These are phyloP conservation scores for Leucoptera coffeella DNA, from an alignment of 2,888 invertebrate genomes.

Conservation along the genomic window DNA sequence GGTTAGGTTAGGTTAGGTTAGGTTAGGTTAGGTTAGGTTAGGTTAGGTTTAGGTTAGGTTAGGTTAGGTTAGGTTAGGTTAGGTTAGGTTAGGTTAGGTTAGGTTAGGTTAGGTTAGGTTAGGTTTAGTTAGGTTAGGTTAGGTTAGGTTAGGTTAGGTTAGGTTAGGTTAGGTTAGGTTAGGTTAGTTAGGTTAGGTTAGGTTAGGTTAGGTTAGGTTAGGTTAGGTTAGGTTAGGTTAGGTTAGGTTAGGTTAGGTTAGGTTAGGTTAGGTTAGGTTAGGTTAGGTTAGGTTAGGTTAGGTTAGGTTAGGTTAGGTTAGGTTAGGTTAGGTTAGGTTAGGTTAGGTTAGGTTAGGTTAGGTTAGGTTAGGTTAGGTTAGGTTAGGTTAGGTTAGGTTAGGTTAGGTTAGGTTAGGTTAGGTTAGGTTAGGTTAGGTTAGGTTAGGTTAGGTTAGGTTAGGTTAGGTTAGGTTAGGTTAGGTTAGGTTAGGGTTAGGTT, in stretches of 20 bases:
- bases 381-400: constrained; percentile 4
- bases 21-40: constrained; percentile 3
- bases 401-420: constrained; percentile 4
- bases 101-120: constrained; percentile 4
- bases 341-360: constrained; percentile 3
- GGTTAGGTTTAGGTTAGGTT: too few relatives aligned
- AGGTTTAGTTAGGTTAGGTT: constrained; percentile 3
- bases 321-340: constrained; percentile 3
- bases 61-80: constrained; percentile 3
- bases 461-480: constrained; percentile 5
- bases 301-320: constrained; percentile 3
- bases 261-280: constrained; percentile 3
- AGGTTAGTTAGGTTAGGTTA: constrained; percentile 4
- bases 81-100: constrained; percentile 4
- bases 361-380: constrained; percentile 3
- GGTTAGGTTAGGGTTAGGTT: constrained; percentile 4
- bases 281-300: constrained; percentile 1
- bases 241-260: constrained; percentile 4
- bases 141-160: constrained; percentile 4
- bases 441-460: constrained; percentile 4
- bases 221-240: constrained; percentile 1
- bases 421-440: constrained; percentile 4
- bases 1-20: constrained; percentile 3
- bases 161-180: constrained; percentile 3
- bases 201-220: constrained; percentile 3